Evolutionary conservation across 2,888 invertebrate species (phyloP), one percentile per base, ranked within the genome.

Genomic region (Sicus ferrugineus): DNA sequence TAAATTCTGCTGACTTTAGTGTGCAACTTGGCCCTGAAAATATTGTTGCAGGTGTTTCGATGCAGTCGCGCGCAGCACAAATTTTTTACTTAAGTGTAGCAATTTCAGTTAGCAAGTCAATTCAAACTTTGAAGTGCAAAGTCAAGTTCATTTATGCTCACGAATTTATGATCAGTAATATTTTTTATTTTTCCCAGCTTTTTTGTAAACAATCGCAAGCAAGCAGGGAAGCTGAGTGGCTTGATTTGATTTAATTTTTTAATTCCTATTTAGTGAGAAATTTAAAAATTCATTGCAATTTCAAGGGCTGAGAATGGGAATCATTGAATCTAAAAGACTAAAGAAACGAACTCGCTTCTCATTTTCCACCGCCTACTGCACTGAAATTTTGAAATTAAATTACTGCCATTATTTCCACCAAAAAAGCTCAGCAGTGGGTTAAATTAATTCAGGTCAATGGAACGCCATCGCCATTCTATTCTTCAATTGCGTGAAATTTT

Each of bases 401-500:
- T 9, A 3, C n/a, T 46, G 3, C 4, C 9, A 46, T 46, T 46
- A n/a, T 46, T 19, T 34, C 38, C 11, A 34, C 11, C 38, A 34
- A 34, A n/a, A n/a, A n/a, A n/a, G n/a, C n/a, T n/a, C n/a, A n/a
- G n/a, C n/a, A n/a, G n/a, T n/a, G n/a, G n/a, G 54, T 16, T 54
- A 54, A 65, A 34, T 23, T 38, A 62, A 68, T 62, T 68, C 62
- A 62, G 68, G 68, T 54, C 68, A 68, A 68, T 68, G 68, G 54
- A 21, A 26, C 5, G 9, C 23, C 14, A 16, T 14, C 28, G 26
- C 34, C 48, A 52, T 68, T 68, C 52, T 62, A 62, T 68, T 52
- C 68, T 54, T 52, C n/a, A 38, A 54, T 16, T 28, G n/a, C 26
- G 46, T 31, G 16, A 54, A 54, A 26, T 16, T 65, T 65, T 65